These are phyloP conservation scores for Trichonephila clavata DNA, from an alignment of 1,140 invertebrate genomes.

Conservation along the genomic window DNA sequence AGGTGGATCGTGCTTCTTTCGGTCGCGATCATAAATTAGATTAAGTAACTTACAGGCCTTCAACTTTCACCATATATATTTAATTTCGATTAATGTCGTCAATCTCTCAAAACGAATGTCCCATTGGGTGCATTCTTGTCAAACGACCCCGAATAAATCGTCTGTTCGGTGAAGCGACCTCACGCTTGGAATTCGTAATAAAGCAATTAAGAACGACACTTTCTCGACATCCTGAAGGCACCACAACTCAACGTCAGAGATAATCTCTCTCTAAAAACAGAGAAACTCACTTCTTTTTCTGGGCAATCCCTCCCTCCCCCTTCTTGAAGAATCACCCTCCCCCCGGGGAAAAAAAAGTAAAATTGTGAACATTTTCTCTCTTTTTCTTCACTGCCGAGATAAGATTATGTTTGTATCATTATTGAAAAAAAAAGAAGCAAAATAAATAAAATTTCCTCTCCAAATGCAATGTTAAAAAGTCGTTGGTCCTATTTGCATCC, in stretches of 20 bases:
- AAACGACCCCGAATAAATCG: slow-evolving; percentile 50
- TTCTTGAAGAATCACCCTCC: no score
- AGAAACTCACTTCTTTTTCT: not conserved
- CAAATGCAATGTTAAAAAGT: slow-evolving; percentile 24
- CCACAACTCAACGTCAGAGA: slow-evolving; percentile 67
- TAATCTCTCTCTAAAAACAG: slow-evolving; percentile 51
- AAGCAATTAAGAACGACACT: slow-evolving; percentile 70
- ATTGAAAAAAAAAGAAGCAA: slow-evolving; percentile 14
- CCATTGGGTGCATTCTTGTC: slow-evolving; percentile 51
- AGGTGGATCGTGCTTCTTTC: not conserved
- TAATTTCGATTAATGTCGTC: slow-evolving; percentile 73
- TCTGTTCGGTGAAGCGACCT: not conserved
- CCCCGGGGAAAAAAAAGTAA: not conserved
- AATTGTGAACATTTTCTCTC: not conserved
- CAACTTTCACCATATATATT: slow-evolving; percentile 60
- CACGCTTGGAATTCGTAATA: slow-evolving; percentile 73
- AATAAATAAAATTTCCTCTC: not conserved
- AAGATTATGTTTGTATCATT: not conserved
- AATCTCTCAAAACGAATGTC: slow-evolving; percentile 65
- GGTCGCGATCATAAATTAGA: slow-evolving; percentile 2
- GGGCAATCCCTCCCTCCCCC: not conserved
- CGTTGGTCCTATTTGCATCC: not conserved
- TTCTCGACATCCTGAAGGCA: not conserved
- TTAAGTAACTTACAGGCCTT: slow-evolving; percentile 45
- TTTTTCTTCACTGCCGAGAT: not conserved